Evolutionary conservation across 2,888 invertebrate genomes (phyloP), one percentile per base, ranked within the genome.

Genomic region (Lithosia quadra): DNA sequence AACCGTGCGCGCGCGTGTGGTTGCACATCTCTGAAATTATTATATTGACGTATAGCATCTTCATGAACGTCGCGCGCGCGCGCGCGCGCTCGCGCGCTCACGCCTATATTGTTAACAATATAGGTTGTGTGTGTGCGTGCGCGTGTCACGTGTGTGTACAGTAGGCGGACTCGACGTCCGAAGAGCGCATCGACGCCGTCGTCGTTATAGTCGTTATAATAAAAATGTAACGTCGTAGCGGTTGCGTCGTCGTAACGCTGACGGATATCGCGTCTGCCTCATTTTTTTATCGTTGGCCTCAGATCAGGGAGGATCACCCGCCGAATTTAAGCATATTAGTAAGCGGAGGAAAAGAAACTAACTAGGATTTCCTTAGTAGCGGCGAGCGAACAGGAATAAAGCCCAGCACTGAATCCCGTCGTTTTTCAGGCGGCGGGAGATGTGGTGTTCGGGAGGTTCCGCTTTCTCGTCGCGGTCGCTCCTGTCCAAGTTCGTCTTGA

Each of bases 341-440:
- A 95, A 96, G 96, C 95, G 96, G 96, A 96, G 96, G 96, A 96
- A 96, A 96, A 96, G 95, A 96, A 96, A 96, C 88, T 87, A 87
- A 88, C 87, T 28, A 86, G 87, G 88, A 88, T 88, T 88, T 84
- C 86, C 88, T 83, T 77, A 87, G 88, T 88, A 88, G 87, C 87
- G 86, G 87, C 86, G 87, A 86, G 85, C 84, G 87, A 87, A 96
- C 89, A 90, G 95, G 96, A 94, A 96, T 53, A 83, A 74, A 96
- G 96, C 95, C 95, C 96, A 96, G 93, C 95, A 91, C 95, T 91
- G 94, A 96, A 95, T 93, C 94, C 85, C 21, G 33, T 53, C 62
- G 88, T 86, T 79, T 69, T 82, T 77, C 2, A 79, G 81, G 79
- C 79, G 83, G 87, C 84, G 91, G 89, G 95, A 93, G 90, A 90